Conservation (phyloP, 2,113 vertebrate genomes). For the Festucalex cinctus region DNA sequence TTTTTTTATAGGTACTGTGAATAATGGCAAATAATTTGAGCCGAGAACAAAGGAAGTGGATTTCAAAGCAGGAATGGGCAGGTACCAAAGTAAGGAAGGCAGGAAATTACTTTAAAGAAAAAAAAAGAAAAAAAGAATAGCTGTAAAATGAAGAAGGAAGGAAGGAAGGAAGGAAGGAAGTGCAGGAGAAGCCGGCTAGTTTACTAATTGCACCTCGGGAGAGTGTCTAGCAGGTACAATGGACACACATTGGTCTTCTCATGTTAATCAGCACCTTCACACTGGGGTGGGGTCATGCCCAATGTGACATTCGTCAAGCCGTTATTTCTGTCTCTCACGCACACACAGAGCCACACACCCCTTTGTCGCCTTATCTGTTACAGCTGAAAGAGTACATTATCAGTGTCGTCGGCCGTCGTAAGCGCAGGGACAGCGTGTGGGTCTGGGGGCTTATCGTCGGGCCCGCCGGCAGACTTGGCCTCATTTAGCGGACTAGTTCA, state of each 20-base stretch:
- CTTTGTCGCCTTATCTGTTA: conserved; percentile 31
- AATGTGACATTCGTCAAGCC: conserved; percentile 14
- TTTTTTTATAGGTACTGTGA: neutral
- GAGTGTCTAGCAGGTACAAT: conserved; percentile 28
- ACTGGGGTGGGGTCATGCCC: conserved; percentile 13
- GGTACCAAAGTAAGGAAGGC: neutral
- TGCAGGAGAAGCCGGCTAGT: conserved; percentile 40
- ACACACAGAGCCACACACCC: neutral
- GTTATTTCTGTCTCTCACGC: conserved; percentile 13
- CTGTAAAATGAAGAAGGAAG: too few relatives aligned
- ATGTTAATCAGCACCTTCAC: conserved; percentile 50
- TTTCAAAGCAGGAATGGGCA: neutral
- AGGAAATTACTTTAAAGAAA: too few relatives aligned
- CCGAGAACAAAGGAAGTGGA: neutral
- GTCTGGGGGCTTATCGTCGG: conserved; percentile 12
- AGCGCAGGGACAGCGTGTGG: conserved; percentile 11
- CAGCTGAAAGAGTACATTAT: conserved; percentile 36
- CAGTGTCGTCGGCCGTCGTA: conserved; percentile 2
- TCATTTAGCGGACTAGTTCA: conserved; percentile 41
- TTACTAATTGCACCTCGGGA: conserved; percentile 51
- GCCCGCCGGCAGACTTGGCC: conserved; percentile 10
- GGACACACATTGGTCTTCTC: conserved; percentile 28
- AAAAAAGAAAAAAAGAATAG: too few relatives aligned
- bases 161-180: neutral
- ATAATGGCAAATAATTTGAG: neutral